Conservation (phyloP, 1,140 invertebrate species). For the Dinoponera quadriceps region DNA sequence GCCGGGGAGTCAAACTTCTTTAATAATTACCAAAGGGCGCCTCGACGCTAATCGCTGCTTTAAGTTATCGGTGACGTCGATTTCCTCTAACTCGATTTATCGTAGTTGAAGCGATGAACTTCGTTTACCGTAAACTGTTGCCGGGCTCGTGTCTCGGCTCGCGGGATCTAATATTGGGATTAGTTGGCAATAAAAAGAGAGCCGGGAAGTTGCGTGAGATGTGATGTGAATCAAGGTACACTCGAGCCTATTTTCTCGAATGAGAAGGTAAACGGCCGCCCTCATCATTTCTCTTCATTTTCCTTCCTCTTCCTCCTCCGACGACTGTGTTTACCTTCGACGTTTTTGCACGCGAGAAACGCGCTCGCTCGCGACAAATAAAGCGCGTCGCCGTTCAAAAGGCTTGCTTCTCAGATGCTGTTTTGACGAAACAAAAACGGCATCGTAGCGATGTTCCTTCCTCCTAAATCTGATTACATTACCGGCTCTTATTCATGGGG, state of each 20-base stretch:
- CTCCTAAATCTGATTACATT: background rate
- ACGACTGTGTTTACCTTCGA: background rate
- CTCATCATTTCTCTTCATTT: background rate
- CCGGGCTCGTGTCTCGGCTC: background rate
- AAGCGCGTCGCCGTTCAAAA: too few species aligned
- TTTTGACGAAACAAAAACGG: background rate
- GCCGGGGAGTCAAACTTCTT: background rate
- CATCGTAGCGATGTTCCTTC: background rate
- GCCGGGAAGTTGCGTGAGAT: background rate
- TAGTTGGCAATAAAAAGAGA: background rate
- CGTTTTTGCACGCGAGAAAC: background rate
- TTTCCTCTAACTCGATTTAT: conserved; percentile 20
- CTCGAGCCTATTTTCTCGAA: conserved; percentile 7
- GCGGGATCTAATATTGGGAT: conserved; percentile 23
- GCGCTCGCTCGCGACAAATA: too few species aligned
- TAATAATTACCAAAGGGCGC: background rate
- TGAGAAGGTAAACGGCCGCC: background rate
- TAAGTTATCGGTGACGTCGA: background rate
- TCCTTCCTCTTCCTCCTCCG: too few species aligned
- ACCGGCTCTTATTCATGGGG: conserved; percentile 18
- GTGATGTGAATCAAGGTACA: background rate
- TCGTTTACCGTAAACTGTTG: background rate
- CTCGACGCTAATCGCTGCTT: background rate
- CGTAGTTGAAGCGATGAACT: conserved; percentile 17
- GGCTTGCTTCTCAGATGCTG: background rate